Conservation (phyloP, 2,888 invertebrate species). For the Rosalia funebris region DNA sequence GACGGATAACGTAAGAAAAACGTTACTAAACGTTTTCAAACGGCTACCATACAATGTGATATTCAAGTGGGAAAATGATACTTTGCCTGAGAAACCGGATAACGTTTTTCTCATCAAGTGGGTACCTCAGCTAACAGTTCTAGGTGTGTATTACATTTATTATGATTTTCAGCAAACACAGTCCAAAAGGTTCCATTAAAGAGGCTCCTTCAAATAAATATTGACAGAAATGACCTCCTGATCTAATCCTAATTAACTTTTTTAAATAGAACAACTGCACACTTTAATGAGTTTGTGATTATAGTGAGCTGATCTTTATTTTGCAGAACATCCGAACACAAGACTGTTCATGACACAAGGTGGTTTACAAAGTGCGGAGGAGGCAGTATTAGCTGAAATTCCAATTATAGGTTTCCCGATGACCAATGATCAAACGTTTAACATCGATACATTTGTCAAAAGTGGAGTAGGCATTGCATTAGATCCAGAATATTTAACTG, state of each 20-base stretch:
- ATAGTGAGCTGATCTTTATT: too few relatives aligned
- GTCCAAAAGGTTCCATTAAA: too few relatives aligned
- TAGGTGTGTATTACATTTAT: too few relatives aligned
- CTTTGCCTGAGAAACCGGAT: slow-evolving; percentile 53
- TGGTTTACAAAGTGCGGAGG: slow-evolving; percentile 36
- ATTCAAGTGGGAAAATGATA: slow-evolving; percentile 61
- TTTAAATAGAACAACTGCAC: too few relatives aligned
- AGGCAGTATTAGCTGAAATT: slow-evolving; percentile 54
- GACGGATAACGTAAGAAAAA: slow-evolving; percentile 19
- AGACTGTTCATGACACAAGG: slow-evolving; percentile 37
- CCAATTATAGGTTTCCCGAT: slow-evolving; percentile 57
- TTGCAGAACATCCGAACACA: slow-evolving; percentile 33
- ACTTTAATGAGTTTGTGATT: background rate
- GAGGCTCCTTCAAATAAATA: too few relatives aligned
- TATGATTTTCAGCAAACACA: too few relatives aligned
- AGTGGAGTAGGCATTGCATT: slow-evolving; percentile 43
- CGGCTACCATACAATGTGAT: slow-evolving; percentile 54
- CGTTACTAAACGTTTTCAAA: slow-evolving; percentile 28
- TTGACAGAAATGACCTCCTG: too few relatives aligned
- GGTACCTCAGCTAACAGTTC: slow-evolving; percentile 35
- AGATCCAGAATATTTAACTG: slow-evolving; percentile 39
- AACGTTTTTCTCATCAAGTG: slow-evolving; percentile 52
- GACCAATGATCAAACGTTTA: slow-evolving; percentile 61
- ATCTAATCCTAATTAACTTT: too few relatives aligned
- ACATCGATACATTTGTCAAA: slow-evolving; percentile 50